Conservation (phyloP, 2,113 vertebrate genomes). For the Junco hyemalis region DNA sequence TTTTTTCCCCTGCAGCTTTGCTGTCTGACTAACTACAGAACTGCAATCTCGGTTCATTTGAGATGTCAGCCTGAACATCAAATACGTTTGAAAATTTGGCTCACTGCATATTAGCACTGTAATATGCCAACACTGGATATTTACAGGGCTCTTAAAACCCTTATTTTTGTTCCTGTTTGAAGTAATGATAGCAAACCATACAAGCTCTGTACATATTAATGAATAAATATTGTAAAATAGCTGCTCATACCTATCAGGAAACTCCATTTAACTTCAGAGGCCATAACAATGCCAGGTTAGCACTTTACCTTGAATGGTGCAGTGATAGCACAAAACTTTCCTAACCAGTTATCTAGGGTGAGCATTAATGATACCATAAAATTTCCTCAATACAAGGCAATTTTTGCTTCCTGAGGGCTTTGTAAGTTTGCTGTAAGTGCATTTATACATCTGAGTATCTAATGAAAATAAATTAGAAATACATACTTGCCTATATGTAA, state of each 20-base stretch:
- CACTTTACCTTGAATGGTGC: background rate
- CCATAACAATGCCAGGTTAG: background rate
- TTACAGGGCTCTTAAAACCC: background rate
- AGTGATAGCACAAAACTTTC: slow-evolving; percentile 1
- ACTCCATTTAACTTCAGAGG: background rate
- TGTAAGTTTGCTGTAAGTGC: slow-evolving; percentile 4
- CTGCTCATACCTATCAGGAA: background rate
- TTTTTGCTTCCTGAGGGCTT: background rate
- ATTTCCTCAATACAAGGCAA: background rate
- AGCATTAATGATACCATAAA: slow-evolving; percentile 19
- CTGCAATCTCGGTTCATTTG: background rate
- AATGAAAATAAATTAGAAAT: slow-evolving; percentile 27
- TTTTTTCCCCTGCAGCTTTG: background rate
- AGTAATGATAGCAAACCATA: background rate
- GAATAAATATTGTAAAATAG: background rate
- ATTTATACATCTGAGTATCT: background rate
- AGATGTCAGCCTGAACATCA: background rate
- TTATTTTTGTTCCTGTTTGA: background rate
- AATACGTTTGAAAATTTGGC: background rate
- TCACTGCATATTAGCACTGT: background rate
- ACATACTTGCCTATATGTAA: background rate
- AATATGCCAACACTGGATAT: background rate
- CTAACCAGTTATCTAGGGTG: background rate
- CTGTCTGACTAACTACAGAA: background rate
- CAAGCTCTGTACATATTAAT: background rate